Conservation (phyloP, 2,888 invertebrate species). For the Octonoba sinensis region DNA sequence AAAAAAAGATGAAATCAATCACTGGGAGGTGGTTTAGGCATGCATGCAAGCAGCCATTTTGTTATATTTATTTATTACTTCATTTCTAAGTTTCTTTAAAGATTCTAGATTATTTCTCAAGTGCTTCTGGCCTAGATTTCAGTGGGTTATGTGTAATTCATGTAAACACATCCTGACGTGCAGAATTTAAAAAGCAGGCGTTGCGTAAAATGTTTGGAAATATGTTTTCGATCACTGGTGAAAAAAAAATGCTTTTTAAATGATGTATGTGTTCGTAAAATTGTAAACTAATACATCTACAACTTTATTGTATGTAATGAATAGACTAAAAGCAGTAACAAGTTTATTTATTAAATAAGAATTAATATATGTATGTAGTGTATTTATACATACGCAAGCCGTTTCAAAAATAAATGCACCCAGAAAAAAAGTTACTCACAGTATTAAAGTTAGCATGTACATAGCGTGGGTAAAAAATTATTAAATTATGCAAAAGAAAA, state of each 20-base stretch:
- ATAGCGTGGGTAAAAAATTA: too few species aligned
- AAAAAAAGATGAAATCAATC: neutral
- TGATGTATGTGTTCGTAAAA: neutral
- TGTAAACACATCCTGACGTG: constrained; percentile 10
- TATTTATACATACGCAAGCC: too few species aligned
- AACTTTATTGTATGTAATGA: too few species aligned
- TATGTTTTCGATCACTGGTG: neutral
- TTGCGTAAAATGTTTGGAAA: constrained; percentile 8
- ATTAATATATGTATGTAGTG: too few species aligned
- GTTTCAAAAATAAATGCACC: too few species aligned
- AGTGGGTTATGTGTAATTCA: neutral
- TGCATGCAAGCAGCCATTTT: neutral
- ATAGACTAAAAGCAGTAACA: too few species aligned
- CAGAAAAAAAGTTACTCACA: too few species aligned
- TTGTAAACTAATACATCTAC: too few species aligned
- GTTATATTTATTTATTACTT: neutral
- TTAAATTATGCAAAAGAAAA: too few species aligned
- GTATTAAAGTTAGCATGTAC: too few species aligned
- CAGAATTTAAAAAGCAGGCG: neutral
- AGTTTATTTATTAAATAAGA: too few species aligned
- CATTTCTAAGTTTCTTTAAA: neutral
- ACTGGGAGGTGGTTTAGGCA: constrained; percentile 6
- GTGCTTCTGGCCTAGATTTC: constrained; percentile 7
- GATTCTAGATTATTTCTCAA: neutral
- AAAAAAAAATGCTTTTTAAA: neutral